These are phyloP conservation scores for Delia radicum DNA, from an alignment of 1,140 invertebrate genomes.

Conservation along the genomic window DNA sequence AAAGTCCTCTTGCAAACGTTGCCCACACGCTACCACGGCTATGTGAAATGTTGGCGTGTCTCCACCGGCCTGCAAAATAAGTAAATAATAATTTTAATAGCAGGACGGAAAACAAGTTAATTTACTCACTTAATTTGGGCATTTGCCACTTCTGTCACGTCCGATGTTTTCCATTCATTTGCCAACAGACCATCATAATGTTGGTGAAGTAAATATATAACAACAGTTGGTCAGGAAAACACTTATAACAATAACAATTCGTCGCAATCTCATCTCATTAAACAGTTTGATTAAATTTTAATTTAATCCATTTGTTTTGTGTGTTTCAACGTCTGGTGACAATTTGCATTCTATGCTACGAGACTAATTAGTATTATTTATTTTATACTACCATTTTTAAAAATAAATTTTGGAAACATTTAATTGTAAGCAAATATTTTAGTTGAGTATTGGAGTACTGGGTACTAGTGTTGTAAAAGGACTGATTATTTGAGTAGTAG, in stretches of 20 bases:
- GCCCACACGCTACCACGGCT: conserved; percentile 71
- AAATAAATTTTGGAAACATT: no score
- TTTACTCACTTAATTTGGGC: background rate
- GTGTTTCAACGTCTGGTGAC: no score
- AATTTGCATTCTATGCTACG: no score
- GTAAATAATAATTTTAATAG: background rate
- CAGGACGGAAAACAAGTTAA: no score
- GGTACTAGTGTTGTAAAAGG: no score
- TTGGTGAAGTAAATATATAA: background rate
- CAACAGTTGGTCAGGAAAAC: background rate
- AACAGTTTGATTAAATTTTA: background rate
- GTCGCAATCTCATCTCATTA: background rate
- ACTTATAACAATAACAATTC: background rate
- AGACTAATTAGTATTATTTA: no score
- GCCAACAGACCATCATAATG: background rate
- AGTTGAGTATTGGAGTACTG: no score
- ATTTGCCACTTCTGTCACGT: background rate
- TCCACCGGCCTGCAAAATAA: no score
- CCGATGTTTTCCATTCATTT: background rate
- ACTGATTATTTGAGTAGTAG: no score
- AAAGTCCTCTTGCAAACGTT: conserved; percentile 72
- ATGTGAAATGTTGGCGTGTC: conserved; percentile 36
- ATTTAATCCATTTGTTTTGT: no score
- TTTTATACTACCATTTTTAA: no score
- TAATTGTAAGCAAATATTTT: no score